A percentile compares a stretch with the other conserved stretches of the same genome.
Conservation (phyloP, 1,140 invertebrate genomes). For the Berghia stephanieae region DNA sequence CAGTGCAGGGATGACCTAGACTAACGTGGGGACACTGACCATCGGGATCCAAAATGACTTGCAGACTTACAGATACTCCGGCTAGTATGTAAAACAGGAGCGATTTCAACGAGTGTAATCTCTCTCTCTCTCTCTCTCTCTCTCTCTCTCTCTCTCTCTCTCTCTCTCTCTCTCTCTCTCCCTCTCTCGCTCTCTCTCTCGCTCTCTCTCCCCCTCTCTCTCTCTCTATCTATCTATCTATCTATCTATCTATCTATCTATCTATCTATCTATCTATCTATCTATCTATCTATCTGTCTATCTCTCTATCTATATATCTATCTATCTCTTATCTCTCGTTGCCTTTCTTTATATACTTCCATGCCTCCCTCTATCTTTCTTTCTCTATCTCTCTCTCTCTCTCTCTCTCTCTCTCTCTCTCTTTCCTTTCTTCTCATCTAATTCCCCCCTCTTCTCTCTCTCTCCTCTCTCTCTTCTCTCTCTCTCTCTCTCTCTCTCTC, state of each 20-base stretch:
- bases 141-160: not conserved
- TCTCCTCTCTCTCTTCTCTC: not conserved
- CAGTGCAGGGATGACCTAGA: not conserved
- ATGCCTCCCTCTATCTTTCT: too few relatives aligned
- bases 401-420: conserved; percentile 10
- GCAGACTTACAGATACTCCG: not conserved
- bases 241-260: not conserved
- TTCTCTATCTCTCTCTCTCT: conserved; percentile 12
- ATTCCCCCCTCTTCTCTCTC: not conserved
- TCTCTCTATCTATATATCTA: too few relatives aligned
- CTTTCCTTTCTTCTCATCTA: not conserved
- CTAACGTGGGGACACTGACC: not conserved
- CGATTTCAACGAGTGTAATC: too few relatives aligned
- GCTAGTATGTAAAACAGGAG: too few relatives aligned
- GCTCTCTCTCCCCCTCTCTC: too few relatives aligned
- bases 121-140: too few relatives aligned
- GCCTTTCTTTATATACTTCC: not conserved
- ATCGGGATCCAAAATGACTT: not conserved
- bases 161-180: not conserved
- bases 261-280: not conserved
- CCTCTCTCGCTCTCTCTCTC: too few relatives aligned
- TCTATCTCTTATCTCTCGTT: not conserved
- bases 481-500: not conserved
- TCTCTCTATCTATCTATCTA: too few relatives aligned
- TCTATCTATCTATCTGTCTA: too few relatives aligned